Evolutionary conservation across 2,797 vertebrate genomes (phyloP), one percentile per base, ranked within the genome.

Genomic region (Tinamus major): DNA sequence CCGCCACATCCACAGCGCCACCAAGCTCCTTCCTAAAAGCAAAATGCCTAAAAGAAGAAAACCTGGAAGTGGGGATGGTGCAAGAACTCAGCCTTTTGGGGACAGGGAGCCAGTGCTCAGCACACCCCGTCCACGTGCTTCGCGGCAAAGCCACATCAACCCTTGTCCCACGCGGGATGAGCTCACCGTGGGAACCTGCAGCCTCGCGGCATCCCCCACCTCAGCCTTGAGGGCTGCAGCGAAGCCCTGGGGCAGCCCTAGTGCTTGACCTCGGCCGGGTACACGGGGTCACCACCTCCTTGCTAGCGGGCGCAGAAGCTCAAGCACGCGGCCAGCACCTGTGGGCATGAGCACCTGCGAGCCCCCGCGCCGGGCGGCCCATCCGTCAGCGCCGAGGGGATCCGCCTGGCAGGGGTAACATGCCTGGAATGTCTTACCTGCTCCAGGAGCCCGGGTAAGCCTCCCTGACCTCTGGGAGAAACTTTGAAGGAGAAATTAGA

Each of bases 381-480:
- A 94, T 96, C 97, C 96, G 96, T 97, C 97, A 97, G 91, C 21
- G 16, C 41, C 13, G 87, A 86, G 9, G 81, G 93, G 89, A 93
- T 89, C 93, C 12, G 29, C 8, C 93, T 97, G 96, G 96, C 97
- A 96, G 49, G 4, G 92, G 93, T 93, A 95, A 95, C 96, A 93
- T 0, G 89, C 93, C 77, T 96, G 97, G 97, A 97, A 98, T 97
- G 77, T 64, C 84, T 95, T 86, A 97, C 96, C 93, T 97, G 96
- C 92, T 90, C 2, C 0, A 39, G 62, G 93, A 94, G 93, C 92
- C 93, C 55, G 26, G 82, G 62, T 94, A 95, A 93, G 71, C 82
- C 64, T 79, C 80, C 68, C 44, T 44, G 27, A 16, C n/a, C 39
- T 4, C 0, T 10, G 75, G 10, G 0, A 0, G 13, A 46, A 49